Evolutionary conservation across 2,888 invertebrate genomes (phyloP).

Genomic region (Chromoteleia sp.): DNA sequence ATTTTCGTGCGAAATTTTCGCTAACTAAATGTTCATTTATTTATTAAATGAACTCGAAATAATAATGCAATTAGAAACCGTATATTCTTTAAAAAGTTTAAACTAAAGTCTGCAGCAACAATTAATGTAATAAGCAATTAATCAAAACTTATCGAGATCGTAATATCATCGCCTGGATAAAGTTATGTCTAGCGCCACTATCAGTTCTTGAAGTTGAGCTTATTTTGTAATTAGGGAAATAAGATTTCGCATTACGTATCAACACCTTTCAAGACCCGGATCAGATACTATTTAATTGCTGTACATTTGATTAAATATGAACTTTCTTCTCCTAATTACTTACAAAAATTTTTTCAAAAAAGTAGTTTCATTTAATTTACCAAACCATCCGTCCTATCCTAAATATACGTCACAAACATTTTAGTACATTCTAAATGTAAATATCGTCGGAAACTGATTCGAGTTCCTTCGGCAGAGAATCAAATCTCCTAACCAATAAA

Average conservation of each 20-base stretch:
- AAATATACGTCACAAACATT: no score
- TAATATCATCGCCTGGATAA: conserved; percentile 29
- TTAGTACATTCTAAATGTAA: no score
- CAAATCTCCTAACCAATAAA: no score
- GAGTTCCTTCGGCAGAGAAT: no score
- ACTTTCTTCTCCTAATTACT: conserved; percentile 13
- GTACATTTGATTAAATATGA: conserved; percentile 20
- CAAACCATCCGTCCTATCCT: no score
- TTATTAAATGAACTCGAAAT: no score
- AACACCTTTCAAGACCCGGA: conserved; percentile 20
- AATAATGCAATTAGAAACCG: no score
- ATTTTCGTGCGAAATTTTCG: neutral
- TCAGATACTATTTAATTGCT: conserved; percentile 33
- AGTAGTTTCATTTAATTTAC: no score
- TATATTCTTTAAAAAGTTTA: no score
- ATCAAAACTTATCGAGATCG: conserved; percentile 22
- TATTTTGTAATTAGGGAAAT: conserved; percentile 45
- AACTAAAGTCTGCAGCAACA: no score
- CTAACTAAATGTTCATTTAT: no score
- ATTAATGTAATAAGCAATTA: conserved; percentile 13
- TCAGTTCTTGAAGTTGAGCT: conserved; percentile 47
- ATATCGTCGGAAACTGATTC: no score
- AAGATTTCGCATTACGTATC: conserved; percentile 25
- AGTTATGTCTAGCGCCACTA: conserved; percentile 26
- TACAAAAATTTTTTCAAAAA: neutral